Evolutionary conservation across 1,140 invertebrate species (phyloP).

Genomic region (Ephestia elutella): DNA sequence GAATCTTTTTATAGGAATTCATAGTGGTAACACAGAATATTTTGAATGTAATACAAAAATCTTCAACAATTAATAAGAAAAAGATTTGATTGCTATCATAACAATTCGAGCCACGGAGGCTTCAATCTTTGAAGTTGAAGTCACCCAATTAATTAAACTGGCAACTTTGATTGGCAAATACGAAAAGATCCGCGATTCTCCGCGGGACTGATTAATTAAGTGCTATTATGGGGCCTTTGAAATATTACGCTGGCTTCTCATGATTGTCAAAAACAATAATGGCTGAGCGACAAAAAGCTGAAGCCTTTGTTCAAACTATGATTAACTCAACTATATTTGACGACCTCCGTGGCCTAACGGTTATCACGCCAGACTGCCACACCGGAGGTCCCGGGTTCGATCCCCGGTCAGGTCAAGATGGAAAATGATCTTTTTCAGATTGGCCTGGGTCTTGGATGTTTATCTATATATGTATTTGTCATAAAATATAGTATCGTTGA

Average conservation of each 20-base stretch:
- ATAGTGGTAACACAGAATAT: too few relatives aligned
- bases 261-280: slow-evolving; percentile 4
- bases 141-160: slow-evolving; percentile 1
- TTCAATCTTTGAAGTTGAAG: neutral
- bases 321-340: too few relatives aligned
- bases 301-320: neutral
- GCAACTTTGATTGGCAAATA: slow-evolving; percentile 4
- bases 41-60: neutral
- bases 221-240: neutral
- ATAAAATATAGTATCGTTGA: too few relatives aligned
- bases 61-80: neutral
- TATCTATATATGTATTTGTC: too few relatives aligned
- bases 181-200: neutral
- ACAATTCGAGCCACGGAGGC: neutral
- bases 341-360: too few relatives aligned
- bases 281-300: neutral
- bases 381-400: too few relatives aligned
- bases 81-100: neutral
- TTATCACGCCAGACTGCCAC: too few relatives aligned
- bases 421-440: too few relatives aligned
- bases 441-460: too few relatives aligned
- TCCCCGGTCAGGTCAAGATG: too few relatives aligned
- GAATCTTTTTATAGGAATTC: too few relatives aligned
- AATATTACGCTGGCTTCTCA: slow-evolving; percentile 3
- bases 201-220: slow-evolving; percentile 1